Evolutionary conservation across 2,888 invertebrate genomes (phyloP).

Genomic region (Colostygia pectinataria): DNA sequence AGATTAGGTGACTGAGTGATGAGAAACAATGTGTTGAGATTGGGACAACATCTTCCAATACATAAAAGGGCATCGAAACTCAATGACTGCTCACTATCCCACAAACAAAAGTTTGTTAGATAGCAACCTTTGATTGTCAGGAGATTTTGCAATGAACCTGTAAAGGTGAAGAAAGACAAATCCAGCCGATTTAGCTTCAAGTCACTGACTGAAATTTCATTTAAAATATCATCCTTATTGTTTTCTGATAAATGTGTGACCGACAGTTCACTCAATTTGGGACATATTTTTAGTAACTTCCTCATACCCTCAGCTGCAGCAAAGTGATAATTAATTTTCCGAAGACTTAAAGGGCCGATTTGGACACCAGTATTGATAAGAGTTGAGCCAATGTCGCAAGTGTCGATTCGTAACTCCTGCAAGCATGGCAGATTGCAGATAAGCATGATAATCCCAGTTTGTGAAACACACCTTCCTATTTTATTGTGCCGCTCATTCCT

Average conservation of each 20-base stretch:
- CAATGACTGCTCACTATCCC: slow-evolving; percentile 73
- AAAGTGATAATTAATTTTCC: slow-evolving; percentile 75
- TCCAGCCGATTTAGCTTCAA: slow-evolving; percentile 63
- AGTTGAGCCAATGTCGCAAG: slow-evolving; percentile 77
- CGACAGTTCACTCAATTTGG: slow-evolving; percentile 66
- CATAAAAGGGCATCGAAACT: slow-evolving; percentile 64
- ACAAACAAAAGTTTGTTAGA: slow-evolving; percentile 72
- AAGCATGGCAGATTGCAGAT: slow-evolving; percentile 67
- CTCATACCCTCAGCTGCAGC: slow-evolving; percentile 70
- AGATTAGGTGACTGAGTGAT: slow-evolving; percentile 71
- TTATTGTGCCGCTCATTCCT: slow-evolving; percentile 69
- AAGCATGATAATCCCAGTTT: slow-evolving; percentile 70
- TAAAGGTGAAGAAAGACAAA: slow-evolving; percentile 74
- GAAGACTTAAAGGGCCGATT: slow-evolving; percentile 68
- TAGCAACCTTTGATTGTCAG: slow-evolving; percentile 65
- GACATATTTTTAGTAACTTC: slow-evolving; percentile 72
- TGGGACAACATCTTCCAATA: slow-evolving; percentile 69
- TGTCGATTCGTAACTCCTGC: slow-evolving; percentile 74
- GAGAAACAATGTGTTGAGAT: slow-evolving; percentile 65
- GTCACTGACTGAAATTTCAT: slow-evolving; percentile 66
- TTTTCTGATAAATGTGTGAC: slow-evolving; percentile 72
- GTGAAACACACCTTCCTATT: slow-evolving; percentile 73
- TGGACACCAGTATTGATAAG: slow-evolving; percentile 61
- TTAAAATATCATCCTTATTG: slow-evolving; percentile 71
- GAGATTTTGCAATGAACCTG: slow-evolving; percentile 65